Evolutionary conservation across 2,888 invertebrate species (phyloP).

Genomic region (Corythucha ciliata): DNA sequence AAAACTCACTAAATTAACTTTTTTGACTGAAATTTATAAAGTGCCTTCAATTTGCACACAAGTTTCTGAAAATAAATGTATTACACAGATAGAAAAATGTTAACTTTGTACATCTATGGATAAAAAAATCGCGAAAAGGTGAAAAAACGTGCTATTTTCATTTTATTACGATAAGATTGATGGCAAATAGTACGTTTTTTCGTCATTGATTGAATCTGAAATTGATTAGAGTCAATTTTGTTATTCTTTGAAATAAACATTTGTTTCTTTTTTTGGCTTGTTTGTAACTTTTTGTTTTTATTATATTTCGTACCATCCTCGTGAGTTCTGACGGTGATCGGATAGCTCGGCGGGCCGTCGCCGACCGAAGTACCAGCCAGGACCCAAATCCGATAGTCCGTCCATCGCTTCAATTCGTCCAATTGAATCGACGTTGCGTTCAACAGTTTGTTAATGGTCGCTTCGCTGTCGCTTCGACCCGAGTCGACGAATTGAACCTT

Average conservation of each 20-base stretch:
- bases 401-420: slow-evolving; percentile 88
- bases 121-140: slow-evolving; percentile 2
- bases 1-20: no score
- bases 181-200: no score
- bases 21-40: no score
- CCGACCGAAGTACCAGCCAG: slow-evolving; percentile 93
- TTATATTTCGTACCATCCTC: slow-evolving; percentile 91
- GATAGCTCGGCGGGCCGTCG: slow-evolving; percentile 87
- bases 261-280: neutral
- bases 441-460: slow-evolving; percentile 61
- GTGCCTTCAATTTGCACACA: no score
- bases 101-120: no score
- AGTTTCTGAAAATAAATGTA: no score
- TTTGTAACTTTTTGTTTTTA: neutral
- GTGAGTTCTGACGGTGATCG: slow-evolving; percentile 85
- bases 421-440: slow-evolving; percentile 71
- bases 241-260: neutral
- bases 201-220: no score
- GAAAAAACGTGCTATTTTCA: slow-evolving; percentile 16
- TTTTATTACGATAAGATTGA: slow-evolving; percentile 18
- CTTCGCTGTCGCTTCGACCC: slow-evolving; percentile 75
- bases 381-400: slow-evolving; percentile 93
- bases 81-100: no score
- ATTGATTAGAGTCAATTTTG: no score
- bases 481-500: slow-evolving; percentile 83